Evolutionary conservation across 1,140 invertebrate species (phyloP).

Genomic region (Palaemon carinicauda): DNA sequence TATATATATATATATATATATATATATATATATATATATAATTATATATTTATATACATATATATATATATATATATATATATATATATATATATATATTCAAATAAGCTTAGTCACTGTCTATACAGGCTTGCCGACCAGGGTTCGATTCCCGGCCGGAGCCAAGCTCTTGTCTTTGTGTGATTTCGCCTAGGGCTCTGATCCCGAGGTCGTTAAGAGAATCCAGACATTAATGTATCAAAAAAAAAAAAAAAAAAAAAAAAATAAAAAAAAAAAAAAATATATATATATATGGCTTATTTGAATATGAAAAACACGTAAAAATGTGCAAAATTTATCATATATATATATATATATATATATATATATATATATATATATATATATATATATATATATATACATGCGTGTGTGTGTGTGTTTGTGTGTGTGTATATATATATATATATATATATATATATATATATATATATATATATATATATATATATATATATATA

Average conservation of each 20-base stretch:
- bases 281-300: too few relatives aligned
- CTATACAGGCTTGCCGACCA: too few relatives aligned
- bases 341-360: conserved; percentile 9
- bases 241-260: too few relatives aligned
- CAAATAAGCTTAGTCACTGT: too few relatives aligned
- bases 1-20: conserved; percentile 9
- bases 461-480: neutral
- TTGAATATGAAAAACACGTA: too few relatives aligned
- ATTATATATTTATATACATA: neutral
- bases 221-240: too few relatives aligned
- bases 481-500: neutral
- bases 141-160: too few relatives aligned
- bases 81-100: conserved; percentile 9
- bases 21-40: neutral
- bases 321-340: too few relatives aligned
- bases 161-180: too few relatives aligned
- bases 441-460: neutral
- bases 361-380: conserved; percentile 4
- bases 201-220: too few relatives aligned
- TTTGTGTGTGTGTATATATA: neutral
- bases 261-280: too few relatives aligned
- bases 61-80: conserved; percentile 3
- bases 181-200: too few relatives aligned
- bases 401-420: neutral
- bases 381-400: neutral